Base-by-base conservation (phyloP, 2,797 vertebrate species). In the Sebastes dallii region DNA sequence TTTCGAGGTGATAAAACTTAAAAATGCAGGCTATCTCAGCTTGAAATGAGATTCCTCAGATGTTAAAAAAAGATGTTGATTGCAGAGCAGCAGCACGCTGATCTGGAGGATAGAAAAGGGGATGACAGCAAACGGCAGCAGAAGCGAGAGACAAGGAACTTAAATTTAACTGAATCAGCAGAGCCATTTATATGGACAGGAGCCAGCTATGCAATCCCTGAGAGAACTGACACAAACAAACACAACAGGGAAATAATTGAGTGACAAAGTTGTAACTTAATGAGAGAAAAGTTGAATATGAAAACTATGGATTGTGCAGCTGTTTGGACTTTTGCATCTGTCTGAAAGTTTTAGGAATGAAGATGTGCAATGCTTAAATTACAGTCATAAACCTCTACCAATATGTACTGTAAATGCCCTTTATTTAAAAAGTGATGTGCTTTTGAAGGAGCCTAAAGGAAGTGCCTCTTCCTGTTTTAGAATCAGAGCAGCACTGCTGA, bases 111-210 rank as follows among this genome's bases (percentile, higher is more conserved):
- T 3, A 54, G 68, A 85, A 81, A 77, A 60, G 24, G 22, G 54
- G 69, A 73, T 34, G 84, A 78, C 73, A 79, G 81, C 73, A 36
- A 83, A 73, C 13, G 24, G 65, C 70, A 89, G 83, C 65, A 81
- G 66, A 81, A 72, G 70, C 46, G 8, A 50, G 64, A 88, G 89
- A 87, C 78, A 55, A 78, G 80, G 69, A 91, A 85, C 64, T 82
- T 78, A 20, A 76, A 75, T 85, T 78, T 39, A 86, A 81, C 80
- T 64, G 80, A 90, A 87, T 90, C 88, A 90, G 91, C 89, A 86
- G 67, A 90, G 72, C 71, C 66, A 32, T 77, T 75, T 72, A 72
- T 24, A 72, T 90, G 89, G 86, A 89, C 84, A 30, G 16, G 42
- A 84, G 90, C 86, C 89, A 89, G 86, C 65, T 22, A 72, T 66